Evolutionary conservation across 1,140 invertebrate species (phyloP), one percentile per base, ranked within the genome.

Genomic region (Melipona quadrifasciata): DNA sequence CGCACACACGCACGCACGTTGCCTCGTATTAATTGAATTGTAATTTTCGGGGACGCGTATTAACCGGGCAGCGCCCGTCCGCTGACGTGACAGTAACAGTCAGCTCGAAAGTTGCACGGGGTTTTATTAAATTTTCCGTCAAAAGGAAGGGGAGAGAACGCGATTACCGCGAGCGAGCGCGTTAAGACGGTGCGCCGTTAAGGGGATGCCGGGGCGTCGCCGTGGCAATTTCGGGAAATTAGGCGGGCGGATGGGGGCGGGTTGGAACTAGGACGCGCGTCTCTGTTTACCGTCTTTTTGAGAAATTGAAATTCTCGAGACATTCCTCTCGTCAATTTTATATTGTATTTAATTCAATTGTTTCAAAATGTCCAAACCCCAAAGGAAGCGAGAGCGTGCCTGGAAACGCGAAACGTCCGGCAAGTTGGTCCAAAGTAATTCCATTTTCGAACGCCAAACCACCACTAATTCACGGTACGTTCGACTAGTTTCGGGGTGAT

Each of bases 21-120:
- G 70, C 39, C 57, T 14, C 31, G 78, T 72, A 80, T 80, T 72
- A 80, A 80, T 80, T 80, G 79, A 80, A 80, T 82, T 75, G 72
- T 82, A 75, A 82, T 82, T 67, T 75, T 75, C 61, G 58, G 72
- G 80, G 51, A 65, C 47, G 58, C 39, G 70, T 57, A 64, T 74
- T 81, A 82, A 67, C 31, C 39, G 72, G 47, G 39, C 71, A 24
- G 39, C 57, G 65, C 24, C n/a, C 11, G 58, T n/a, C 39, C 24
- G 58, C 24, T 61, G 58, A 61, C 24, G 58, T n/a, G 58, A 61
- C 58, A 47, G 65, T 70, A 57, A 34, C 76, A 67, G 47, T 51
- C 61, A 71, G 34, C 31, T 39, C 24, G 39, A 57, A 51, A 64
- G n/a, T 73, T 51, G 39, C 39, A 8, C n/a, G 11, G 19, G n/a